These are phyloP conservation scores for Ophion slaviceki DNA, from an alignment of 2,888 invertebrate genomes.

Conservation along the genomic window DNA sequence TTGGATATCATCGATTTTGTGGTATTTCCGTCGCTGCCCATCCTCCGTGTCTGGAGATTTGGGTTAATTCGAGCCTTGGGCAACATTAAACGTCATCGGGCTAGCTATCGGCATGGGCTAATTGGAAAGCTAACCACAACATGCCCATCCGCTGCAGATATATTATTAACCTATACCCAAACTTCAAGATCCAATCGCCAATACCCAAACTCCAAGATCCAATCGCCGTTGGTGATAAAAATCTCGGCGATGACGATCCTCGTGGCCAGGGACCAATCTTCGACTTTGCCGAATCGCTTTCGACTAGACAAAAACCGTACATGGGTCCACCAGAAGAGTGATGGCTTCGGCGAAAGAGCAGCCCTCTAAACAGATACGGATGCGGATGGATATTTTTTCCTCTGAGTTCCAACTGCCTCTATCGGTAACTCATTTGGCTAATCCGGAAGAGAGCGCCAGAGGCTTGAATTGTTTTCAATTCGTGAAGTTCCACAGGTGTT, in stretches of 20 bases:
- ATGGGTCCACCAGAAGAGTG: too few species aligned
- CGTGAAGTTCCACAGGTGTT: too few species aligned
- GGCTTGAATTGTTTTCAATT: too few species aligned
- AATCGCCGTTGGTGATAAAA: slow-evolving; percentile 64
- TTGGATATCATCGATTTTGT: slow-evolving; percentile 1
- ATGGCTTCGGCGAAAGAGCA: too few species aligned
- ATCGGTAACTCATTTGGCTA: too few species aligned
- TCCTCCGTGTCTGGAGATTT: slow-evolving; percentile 36
- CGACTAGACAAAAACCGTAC: not conserved
- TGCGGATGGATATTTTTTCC: too few species aligned
- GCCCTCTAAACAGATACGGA: too few species aligned
- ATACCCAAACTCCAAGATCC: slow-evolving; percentile 62
- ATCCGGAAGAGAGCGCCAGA: too few species aligned
- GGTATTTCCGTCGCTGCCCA: not conserved
- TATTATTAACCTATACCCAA: slow-evolving; percentile 55
- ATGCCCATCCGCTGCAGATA: slow-evolving; percentile 42
- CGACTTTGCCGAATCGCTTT: too few species aligned
- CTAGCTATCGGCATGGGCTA: slow-evolving; percentile 51
- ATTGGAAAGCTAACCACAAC: slow-evolving; percentile 69
- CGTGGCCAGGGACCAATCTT: slow-evolving; percentile 7
- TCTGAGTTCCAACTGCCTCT: too few species aligned
- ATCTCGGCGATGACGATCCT: slow-evolving; percentile 29
- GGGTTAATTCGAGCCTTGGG: slow-evolving; percentile 60
- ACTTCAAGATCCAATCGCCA: slow-evolving; percentile 63
- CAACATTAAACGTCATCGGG: slow-evolving; percentile 43